A percentile compares a stretch with the other conserved stretches of the same genome.
phyloP scores from a whole-genome alignment of 2,797 vertebrate genomes.

The Scarus forsteni region DNA sequence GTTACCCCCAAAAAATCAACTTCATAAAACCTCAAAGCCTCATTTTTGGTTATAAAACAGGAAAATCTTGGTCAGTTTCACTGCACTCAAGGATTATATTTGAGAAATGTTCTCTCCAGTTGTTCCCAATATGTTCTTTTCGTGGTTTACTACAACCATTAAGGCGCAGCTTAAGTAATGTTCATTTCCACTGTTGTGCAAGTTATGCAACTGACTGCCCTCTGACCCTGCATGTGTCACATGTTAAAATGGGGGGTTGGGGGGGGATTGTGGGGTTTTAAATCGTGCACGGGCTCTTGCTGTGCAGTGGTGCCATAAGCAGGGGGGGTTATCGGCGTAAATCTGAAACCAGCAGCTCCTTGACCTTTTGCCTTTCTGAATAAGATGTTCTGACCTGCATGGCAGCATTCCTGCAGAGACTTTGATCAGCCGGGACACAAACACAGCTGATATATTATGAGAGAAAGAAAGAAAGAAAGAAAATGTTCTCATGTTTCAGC shows the following conservation, averaged over 20 bases:
- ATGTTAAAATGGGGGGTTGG: slow-evolving; percentile 23
- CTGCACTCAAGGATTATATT: neutral
- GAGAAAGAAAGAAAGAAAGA: slow-evolving; percentile 28
- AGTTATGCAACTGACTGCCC: slow-evolving; percentile 64
- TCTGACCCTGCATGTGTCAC: slow-evolving; percentile 55
- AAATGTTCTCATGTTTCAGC: neutral
- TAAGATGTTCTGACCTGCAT: slow-evolving; percentile 57
- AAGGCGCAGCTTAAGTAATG: slow-evolving; percentile 1
- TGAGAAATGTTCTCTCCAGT: neutral
- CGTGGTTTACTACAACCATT: slow-evolving; percentile 13
- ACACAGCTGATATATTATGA: slow-evolving; percentile 22
- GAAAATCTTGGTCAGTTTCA: neutral
- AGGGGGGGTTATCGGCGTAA: slow-evolving; percentile 50
- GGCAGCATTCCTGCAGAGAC: slow-evolving; percentile 55
- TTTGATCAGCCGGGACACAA: slow-evolving; percentile 57
- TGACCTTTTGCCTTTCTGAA: slow-evolving; percentile 70
- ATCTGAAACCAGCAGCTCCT: slow-evolving; percentile 59
- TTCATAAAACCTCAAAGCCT: neutral
- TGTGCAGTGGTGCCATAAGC: slow-evolving; percentile 61
- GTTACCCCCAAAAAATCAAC: neutral
- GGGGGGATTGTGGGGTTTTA: slow-evolving; percentile 29
- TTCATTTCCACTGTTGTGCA: slow-evolving; percentile 9
- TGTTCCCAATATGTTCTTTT: neutral
- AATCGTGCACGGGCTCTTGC: slow-evolving; percentile 36
- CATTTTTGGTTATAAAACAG: neutral